These are phyloP conservation scores for Dascillus cervinus DNA, from an alignment of 2,888 invertebrate genomes.

Conservation along the genomic window DNA sequence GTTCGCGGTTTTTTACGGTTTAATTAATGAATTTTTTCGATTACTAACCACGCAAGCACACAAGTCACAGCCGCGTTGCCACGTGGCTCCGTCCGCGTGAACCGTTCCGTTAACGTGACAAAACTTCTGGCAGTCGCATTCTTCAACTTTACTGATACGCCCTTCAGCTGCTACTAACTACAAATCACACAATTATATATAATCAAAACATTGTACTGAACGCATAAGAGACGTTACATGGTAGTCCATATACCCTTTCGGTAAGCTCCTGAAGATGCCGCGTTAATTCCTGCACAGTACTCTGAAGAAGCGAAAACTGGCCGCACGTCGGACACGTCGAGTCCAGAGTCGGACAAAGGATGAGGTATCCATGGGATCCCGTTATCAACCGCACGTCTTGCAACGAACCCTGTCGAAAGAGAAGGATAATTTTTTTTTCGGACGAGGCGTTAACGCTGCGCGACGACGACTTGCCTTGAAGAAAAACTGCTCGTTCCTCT, in stretches of 20 bases:
- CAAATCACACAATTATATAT: conserved; percentile 36
- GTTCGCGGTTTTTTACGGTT: neutral
- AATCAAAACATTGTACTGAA: conserved; percentile 38
- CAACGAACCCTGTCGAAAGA: conserved; percentile 64
- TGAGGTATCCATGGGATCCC: conserved; percentile 77
- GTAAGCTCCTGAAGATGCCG: conserved; percentile 75
- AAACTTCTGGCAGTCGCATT: conserved; percentile 86
- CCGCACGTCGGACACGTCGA: conserved; percentile 87
- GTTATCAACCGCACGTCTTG: conserved; percentile 82
- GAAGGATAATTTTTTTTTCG: conserved; percentile 1
- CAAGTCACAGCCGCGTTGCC: conserved; percentile 78
- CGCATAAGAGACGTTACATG: conserved; percentile 41
- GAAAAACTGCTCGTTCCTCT: conserved; percentile 78
- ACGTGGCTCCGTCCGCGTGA: conserved; percentile 75
- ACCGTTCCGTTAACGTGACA: conserved; percentile 75
- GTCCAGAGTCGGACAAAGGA: conserved; percentile 80
- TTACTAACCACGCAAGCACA: conserved; percentile 77
- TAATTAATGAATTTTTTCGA: conserved; percentile 3
- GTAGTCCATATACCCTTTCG: conserved; percentile 64
- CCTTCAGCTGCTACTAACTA: conserved; percentile 77
- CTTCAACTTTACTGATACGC: conserved; percentile 69
- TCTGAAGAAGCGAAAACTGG: conserved; percentile 77
- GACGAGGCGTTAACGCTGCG: neutral
- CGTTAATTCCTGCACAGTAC: conserved; percentile 72
- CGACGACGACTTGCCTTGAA: conserved; percentile 62